Conservation (phyloP, 2,888 invertebrate genomes). For the Nasonia oneida region DNA sequence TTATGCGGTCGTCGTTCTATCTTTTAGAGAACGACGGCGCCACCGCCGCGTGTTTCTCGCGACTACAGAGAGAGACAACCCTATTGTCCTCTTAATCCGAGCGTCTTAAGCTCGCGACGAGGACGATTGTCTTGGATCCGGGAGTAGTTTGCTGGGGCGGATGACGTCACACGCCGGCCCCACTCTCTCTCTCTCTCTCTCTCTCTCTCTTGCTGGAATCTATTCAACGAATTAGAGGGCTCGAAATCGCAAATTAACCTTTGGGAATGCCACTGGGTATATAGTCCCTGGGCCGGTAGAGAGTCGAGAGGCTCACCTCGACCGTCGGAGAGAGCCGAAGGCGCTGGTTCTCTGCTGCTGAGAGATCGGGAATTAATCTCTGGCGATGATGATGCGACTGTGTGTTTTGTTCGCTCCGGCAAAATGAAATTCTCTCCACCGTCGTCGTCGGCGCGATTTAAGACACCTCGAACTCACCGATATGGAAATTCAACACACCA, state of each 20-base stretch:
- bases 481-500: no score
- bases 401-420: neutral
- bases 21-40: constrained; percentile 13
- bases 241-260: constrained; percentile 63
- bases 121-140: constrained; percentile 55
- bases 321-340: neutral
- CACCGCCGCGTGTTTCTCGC: constrained; percentile 39
- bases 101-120: constrained; percentile 37
- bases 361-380: neutral
- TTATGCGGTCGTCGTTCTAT: constrained; percentile 24
- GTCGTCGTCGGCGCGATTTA: no score
- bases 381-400: neutral
- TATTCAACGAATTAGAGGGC: constrained; percentile 60
- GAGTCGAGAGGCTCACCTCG: neutral
- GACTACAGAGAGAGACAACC: constrained; percentile 1
- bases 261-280: constrained; percentile 40
- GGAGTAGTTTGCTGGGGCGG: constrained; percentile 49
- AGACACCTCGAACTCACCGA: no score
- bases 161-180: constrained; percentile 18
- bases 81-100: constrained; percentile 62
- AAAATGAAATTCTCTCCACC: neutral
- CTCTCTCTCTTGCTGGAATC: constrained; percentile 29
- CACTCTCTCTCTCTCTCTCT: neutral
- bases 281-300: neutral
- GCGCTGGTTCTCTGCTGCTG: neutral